These are phyloP conservation scores for Serranus cabrilla DNA, from an alignment of 2,797 vertebrate genomes.

Conservation along the genomic window DNA sequence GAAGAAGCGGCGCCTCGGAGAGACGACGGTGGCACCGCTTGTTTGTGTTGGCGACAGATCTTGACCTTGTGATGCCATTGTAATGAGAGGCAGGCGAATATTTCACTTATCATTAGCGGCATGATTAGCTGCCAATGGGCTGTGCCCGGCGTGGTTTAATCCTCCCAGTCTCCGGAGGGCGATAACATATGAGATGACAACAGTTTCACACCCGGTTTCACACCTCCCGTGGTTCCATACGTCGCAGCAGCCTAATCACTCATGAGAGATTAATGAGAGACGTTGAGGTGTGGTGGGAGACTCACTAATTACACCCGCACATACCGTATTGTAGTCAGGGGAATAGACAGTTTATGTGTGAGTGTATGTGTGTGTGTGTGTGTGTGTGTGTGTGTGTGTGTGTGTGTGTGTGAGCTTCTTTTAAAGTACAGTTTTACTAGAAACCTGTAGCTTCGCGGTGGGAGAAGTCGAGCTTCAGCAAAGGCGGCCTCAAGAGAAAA, in stretches of 20 bases:
- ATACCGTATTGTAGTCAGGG: conserved; percentile 56
- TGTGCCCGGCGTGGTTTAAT: conserved; percentile 73
- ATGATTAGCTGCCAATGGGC: conserved; percentile 83
- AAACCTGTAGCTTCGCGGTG: conserved; percentile 33
- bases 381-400: conserved; percentile 17
- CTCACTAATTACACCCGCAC: conserved; percentile 76
- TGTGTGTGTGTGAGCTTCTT: conserved; percentile 17
- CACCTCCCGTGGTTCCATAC: conserved; percentile 76
- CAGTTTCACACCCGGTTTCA: conserved; percentile 84
- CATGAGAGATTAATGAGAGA: conserved; percentile 85
- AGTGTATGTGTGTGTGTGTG: conserved; percentile 6
- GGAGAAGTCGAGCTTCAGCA: conserved; percentile 40
- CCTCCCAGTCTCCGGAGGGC: conserved; percentile 72
- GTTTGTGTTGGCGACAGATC: conserved; percentile 41
- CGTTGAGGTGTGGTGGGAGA: conserved; percentile 77
- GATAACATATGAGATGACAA: conserved; percentile 84
- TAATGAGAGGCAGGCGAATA: conserved; percentile 67
- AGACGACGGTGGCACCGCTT: background rate
- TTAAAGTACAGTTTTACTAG: conserved; percentile 42
- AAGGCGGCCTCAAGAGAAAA: conserved; percentile 48
- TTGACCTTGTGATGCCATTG: conserved; percentile 74
- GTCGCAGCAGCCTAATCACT: conserved; percentile 78
- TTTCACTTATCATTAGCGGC: conserved; percentile 80
- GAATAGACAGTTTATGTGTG: conserved; percentile 45
- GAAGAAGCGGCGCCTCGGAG: conserved; percentile 24